A percentile compares a stretch with the other conserved stretches of the same genome.
Conservation (phyloP, 2,888 invertebrate genomes). For the Myopa testacea region DNA sequence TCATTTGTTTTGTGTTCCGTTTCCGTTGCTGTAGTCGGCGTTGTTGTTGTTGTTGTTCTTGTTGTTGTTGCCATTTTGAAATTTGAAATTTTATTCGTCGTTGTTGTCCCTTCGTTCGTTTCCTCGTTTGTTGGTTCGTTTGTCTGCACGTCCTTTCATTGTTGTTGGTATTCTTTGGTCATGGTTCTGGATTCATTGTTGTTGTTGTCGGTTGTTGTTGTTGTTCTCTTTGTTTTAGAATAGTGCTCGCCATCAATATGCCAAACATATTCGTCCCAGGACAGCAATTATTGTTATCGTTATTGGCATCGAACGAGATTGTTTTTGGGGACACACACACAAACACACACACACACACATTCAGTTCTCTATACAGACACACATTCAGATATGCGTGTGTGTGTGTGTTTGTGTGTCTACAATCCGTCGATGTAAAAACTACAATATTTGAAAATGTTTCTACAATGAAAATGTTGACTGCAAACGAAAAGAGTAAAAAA, state of each 20-base stretch:
- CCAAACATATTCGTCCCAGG: constrained; percentile 38
- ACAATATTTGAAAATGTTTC: too few species aligned
- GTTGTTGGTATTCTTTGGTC: too few species aligned
- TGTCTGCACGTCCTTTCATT: too few species aligned
- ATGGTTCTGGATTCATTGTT: background rate
- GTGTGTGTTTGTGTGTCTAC: background rate
- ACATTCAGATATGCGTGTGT: background rate
- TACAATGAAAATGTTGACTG: background rate
- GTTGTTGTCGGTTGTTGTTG: background rate
- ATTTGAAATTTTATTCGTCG: background rate
- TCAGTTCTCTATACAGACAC: background rate
- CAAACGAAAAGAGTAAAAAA: background rate
- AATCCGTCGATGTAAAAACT: background rate
- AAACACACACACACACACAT: background rate
- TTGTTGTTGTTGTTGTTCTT: background rate
- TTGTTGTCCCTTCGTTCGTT: too few species aligned
- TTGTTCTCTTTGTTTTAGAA: constrained; percentile 16
- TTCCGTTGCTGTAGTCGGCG: constrained; percentile 1
- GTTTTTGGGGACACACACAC: constrained; percentile 16
- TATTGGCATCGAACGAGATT: constrained; percentile 39
- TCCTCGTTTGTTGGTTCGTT: too few species aligned
- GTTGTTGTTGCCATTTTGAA: constrained; percentile 1
- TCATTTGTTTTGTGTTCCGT: constrained; percentile 11
- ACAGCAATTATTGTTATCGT: constrained; percentile 40
- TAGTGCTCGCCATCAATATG: constrained; percentile 34